Conservation (phyloP, 1,140 invertebrate species). For the Drosophila pandora region DNA sequence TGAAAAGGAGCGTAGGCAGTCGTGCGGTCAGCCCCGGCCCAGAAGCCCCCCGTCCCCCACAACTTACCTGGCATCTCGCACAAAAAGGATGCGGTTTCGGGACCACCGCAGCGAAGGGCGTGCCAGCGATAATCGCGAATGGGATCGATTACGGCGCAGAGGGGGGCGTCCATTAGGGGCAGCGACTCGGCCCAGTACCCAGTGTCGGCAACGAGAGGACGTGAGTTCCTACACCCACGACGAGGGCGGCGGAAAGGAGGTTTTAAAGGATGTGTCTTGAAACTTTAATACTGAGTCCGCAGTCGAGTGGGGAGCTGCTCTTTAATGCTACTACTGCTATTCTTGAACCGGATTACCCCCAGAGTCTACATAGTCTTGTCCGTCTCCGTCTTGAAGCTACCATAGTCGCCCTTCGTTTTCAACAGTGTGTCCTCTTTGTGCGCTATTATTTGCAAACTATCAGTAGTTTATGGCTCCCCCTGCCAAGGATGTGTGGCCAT, state of each 20-base stretch:
- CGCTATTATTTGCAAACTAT: constrained; percentile 2
- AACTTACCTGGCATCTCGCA: constrained; percentile 89
- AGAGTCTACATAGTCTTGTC: background rate
- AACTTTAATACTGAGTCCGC: background rate
- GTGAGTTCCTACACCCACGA: constrained; percentile 68
- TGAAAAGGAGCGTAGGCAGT: constrained; percentile 58
- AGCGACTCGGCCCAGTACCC: constrained; percentile 88
- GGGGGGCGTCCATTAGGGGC: constrained; percentile 84
- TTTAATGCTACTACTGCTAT: too few relatives aligned
- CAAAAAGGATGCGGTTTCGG: constrained; percentile 89
- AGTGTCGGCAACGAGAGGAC: constrained; percentile 85
- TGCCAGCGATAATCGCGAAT: constrained; percentile 89
- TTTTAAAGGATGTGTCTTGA: background rate
- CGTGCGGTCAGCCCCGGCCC: background rate
- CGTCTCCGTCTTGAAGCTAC: background rate
- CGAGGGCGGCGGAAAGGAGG: background rate
- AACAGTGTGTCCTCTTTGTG: background rate
- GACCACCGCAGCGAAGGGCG: constrained; percentile 88
- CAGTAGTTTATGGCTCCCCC: constrained; percentile 1
- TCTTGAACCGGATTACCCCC: background rate
- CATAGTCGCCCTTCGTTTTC: background rate
- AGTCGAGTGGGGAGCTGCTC: background rate
- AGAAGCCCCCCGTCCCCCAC: too few relatives aligned
- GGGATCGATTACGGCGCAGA: constrained; percentile 89
- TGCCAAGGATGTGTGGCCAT: background rate